phyloP scores from a whole-genome alignment of 2,888 invertebrate genomes.

The Andrena praecox region DNA sequence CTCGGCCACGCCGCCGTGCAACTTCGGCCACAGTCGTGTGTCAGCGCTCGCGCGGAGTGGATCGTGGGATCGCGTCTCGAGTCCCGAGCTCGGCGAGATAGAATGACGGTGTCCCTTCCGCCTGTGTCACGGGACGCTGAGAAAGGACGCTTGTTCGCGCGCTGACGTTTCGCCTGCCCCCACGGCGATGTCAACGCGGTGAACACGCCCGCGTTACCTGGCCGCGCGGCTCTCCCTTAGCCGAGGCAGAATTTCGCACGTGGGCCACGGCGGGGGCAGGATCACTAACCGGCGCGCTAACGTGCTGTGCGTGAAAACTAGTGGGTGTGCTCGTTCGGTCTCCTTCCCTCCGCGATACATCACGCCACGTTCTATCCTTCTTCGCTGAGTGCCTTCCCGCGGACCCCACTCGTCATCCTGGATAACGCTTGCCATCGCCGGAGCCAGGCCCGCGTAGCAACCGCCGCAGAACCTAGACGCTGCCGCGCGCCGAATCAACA shows the following conservation, averaged over 20 bases:
- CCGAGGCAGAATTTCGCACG: constrained; percentile 26
- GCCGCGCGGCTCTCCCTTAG: neutral
- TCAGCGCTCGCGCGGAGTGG: constrained; percentile 79
- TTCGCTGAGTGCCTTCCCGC: constrained; percentile 27
- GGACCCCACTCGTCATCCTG: constrained; percentile 51
- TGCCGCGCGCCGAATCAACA: constrained; percentile 77
- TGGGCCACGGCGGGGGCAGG: constrained; percentile 33
- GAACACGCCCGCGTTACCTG: constrained; percentile 2
- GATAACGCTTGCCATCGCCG: constrained; percentile 45
- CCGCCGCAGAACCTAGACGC: constrained; percentile 55
- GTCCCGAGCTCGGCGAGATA: constrained; percentile 36
- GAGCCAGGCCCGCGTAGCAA: constrained; percentile 60
- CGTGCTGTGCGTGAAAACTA: constrained; percentile 57
- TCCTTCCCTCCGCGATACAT: neutral
- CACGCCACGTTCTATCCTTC: neutral
- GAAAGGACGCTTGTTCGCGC: constrained; percentile 54
- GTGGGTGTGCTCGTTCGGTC: constrained; percentile 46
- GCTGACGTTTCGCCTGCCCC: constrained; percentile 36
- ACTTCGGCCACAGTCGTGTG: constrained; percentile 79
- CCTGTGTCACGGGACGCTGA: constrained; percentile 59
- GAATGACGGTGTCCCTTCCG: constrained; percentile 61
- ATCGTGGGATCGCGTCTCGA: constrained; percentile 50
- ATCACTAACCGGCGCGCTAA: constrained; percentile 51
- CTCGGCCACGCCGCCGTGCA: constrained; percentile 66
- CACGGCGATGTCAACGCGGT: constrained; percentile 20